Base-by-base conservation (phyloP, 1,140 invertebrate genomes). In the Drosophila pruinosa region DNA sequence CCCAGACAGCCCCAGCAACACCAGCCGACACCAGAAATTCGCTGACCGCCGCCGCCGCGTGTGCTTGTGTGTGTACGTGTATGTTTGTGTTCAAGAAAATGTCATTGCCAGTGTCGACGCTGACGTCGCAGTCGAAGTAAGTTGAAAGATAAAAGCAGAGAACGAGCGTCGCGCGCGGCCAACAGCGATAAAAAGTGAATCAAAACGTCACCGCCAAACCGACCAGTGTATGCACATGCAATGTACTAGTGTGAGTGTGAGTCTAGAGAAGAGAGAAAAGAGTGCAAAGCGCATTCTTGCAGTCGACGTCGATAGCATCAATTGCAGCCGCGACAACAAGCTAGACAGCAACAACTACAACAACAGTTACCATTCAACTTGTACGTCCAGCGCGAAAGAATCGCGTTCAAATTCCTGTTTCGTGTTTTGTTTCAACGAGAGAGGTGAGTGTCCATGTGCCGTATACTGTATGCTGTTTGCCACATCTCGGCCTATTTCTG, bases 21-120 rank as follows among this genome's bases (percentile, higher is more conserved):
- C 24, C 36, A 59, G 58, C 53, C n/a, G 67, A 72, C 56, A 62
- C 38, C 52, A 62, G 34, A 77, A 76, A 43, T 41, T 65, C 45
- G 53, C 61, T 65, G 61, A 65, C 59, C 59, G 59, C 43, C 43
- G 61, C 39, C 36, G 61, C 48, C 38, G 53, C 64, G 17, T 34
- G 65, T 50, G 47, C 17, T 10, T 52, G 17, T 45, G 10, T 68
- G 34, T 52, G 14, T 58, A 8, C 61, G 56, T 62, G 50, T 70
- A 41, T 47, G 19, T 41, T 22, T 19, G 54, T 64, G 39, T 67
- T 31, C 31, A 47, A 28, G 41, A 72, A 75, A 72, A 72, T 75
- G 72, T 75, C 72, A 72, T 67, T 72, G 72, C 45, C 72, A 75
- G 68, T 72, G 52, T 45, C 67, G 57, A 41, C 53, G 56, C 47